Evolutionary conservation across 2,888 invertebrate genomes (phyloP).

Genomic region (Napeogenes sylphis): DNA sequence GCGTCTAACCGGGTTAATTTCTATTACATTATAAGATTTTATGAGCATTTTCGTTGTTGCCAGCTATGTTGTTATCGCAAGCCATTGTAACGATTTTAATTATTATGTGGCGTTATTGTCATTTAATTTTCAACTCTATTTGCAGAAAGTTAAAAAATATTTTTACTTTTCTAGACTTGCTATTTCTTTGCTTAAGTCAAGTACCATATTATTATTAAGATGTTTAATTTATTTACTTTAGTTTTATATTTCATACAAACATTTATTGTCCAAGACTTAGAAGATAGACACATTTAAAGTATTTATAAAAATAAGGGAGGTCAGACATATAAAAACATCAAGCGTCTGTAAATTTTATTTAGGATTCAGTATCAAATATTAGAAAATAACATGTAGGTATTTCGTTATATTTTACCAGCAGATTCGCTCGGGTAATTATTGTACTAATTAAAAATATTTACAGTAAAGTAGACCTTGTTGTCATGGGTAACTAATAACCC

Average conservation of each 20-base stretch:
- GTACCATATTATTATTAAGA: background rate
- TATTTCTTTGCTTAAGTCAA: background rate
- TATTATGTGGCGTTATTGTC: slow-evolving; percentile 14
- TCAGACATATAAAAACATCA: too few relatives aligned
- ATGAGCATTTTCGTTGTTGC: slow-evolving; percentile 16
- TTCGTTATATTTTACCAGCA: too few relatives aligned
- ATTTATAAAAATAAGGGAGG: too few relatives aligned
- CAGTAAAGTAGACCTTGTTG: too few relatives aligned
- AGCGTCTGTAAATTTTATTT: too few relatives aligned
- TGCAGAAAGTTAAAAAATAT: background rate
- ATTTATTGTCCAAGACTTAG: too few relatives aligned
- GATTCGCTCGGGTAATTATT: too few relatives aligned
- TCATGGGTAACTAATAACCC: too few relatives aligned
- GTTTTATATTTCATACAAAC: background rate
- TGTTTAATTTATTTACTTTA: slow-evolving; percentile 2
- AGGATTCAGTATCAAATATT: too few relatives aligned
- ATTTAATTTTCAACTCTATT: slow-evolving; percentile 5
- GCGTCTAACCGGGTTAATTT: background rate
- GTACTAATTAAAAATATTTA: too few relatives aligned
- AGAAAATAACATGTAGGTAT: too few relatives aligned
- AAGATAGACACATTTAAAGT: too few relatives aligned
- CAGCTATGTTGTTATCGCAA: slow-evolving; percentile 21
- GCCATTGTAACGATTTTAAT: slow-evolving; percentile 24
- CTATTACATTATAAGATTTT: slow-evolving; percentile 7
- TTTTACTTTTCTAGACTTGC: background rate